Evolutionary conservation across 2,797 vertebrate species (phyloP).

Genomic region (Lithobates sylvaticus): DNA sequence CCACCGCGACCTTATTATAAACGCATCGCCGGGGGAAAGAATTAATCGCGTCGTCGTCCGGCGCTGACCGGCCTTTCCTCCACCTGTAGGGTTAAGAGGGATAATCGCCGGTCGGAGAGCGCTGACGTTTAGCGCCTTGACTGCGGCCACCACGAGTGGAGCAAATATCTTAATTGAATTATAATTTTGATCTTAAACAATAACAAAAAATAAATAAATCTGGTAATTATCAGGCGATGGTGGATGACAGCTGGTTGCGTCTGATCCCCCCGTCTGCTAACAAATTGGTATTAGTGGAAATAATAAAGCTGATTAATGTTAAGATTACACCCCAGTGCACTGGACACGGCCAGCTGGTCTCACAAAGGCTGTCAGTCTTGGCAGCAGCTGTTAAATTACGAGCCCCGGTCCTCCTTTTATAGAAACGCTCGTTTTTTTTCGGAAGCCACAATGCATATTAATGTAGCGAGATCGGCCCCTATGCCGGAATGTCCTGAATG

Average conservation of each 20-base stretch:
- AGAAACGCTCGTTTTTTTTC: neutral
- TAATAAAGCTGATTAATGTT: constrained; percentile 96
- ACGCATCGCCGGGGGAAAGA: no score
- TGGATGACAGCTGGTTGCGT: constrained; percentile 92
- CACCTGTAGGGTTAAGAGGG: constrained; percentile 39
- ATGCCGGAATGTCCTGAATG: neutral
- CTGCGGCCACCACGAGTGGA: constrained; percentile 66
- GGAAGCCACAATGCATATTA: constrained; percentile 15
- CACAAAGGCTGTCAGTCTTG: constrained; percentile 73
- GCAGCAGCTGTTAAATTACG: constrained; percentile 77
- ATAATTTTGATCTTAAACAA: constrained; percentile 76
- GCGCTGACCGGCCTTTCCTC: neutral
- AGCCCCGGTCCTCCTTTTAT: constrained; percentile 22
- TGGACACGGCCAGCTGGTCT: constrained; percentile 86
- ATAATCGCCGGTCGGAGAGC: constrained; percentile 68
- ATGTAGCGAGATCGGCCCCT: constrained; percentile 2
- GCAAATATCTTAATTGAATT: constrained; percentile 76
- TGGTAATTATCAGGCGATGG: constrained; percentile 73
- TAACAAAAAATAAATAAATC: constrained; percentile 72
- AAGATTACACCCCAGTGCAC: constrained; percentile 87
- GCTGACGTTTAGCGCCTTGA: constrained; percentile 67
- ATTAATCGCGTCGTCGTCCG: no score
- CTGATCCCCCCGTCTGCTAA: constrained; percentile 93
- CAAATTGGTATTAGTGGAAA: constrained; percentile 93
- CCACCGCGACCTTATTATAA: no score